phyloP scores from a whole-genome alignment of 2,888 invertebrate species.

The Drosophila lutescens region DNA sequence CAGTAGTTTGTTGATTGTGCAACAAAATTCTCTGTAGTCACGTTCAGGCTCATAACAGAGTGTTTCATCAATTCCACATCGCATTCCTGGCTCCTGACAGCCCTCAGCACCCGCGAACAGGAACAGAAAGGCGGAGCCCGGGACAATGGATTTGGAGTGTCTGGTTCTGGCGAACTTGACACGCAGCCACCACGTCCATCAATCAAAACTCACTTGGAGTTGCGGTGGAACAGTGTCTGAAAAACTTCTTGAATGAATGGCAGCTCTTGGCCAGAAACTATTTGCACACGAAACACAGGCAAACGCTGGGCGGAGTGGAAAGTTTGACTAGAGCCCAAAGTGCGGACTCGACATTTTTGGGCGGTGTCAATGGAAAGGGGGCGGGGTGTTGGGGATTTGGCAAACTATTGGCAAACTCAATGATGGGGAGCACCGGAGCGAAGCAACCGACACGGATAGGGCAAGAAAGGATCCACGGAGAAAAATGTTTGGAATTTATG shows the following conservation, averaged over 20 bases:
- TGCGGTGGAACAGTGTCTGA: constrained; percentile 17
- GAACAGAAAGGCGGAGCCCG: constrained; percentile 4
- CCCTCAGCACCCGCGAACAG: constrained; percentile 7
- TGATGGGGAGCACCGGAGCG: constrained; percentile 56
- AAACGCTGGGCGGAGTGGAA: constrained; percentile 21
- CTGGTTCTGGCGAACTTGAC: constrained; percentile 39
- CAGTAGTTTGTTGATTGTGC: background rate
- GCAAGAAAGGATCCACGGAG: constrained; percentile 16
- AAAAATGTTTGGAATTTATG: background rate
- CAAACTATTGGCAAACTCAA: constrained; percentile 57
- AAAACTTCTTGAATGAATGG: constrained; percentile 16
- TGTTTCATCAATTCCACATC: constrained; percentile 39
- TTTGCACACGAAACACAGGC: constrained; percentile 38
- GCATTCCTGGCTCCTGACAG: constrained; percentile 27
- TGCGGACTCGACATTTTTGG: constrained; percentile 39
- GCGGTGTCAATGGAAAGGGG: constrained; percentile 23
- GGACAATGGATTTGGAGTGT: constrained; percentile 44
- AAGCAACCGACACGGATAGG: constrained; percentile 44
- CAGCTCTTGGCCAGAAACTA: constrained; percentile 37
- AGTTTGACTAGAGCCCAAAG: constrained; percentile 44
- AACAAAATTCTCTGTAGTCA: constrained; percentile 15
- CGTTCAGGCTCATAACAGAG: constrained; percentile 20
- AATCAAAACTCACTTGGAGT: constrained; percentile 46
- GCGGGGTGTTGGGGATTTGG: constrained; percentile 17
- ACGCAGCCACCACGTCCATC: constrained; percentile 33